A percentile compares a stretch with the other conserved stretches of the same genome.
These are phyloP conservation scores for Avahi laniger DNA, from an alignment of 2,797 vertebrate species.

Conservation along the genomic window DNA sequence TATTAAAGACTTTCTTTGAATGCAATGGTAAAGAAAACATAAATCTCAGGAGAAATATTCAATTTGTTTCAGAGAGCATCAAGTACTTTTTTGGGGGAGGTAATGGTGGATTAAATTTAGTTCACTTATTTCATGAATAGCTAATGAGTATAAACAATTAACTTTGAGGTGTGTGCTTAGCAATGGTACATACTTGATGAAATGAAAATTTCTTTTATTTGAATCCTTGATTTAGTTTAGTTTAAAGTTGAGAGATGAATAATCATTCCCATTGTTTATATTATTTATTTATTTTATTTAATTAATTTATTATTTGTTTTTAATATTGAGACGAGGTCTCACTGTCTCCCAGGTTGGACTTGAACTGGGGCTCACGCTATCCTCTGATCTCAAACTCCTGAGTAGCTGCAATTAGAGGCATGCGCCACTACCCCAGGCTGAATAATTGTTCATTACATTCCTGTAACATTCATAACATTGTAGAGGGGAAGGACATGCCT, in stretches of 20 bases:
- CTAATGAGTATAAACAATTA: constrained; percentile 23
- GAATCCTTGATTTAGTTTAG: background rate
- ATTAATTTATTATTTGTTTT: no score
- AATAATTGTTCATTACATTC: background rate
- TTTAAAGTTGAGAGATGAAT: constrained; percentile 12
- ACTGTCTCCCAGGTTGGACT: no score
- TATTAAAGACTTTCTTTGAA: background rate
- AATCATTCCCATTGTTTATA: background rate
- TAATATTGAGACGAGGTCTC: no score
- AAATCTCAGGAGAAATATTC: background rate
- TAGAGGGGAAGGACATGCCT: no score
- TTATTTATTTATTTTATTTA: no score
- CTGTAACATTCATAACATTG: background rate
- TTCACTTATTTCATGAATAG: background rate
- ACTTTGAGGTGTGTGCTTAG: background rate
- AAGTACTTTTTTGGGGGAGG: background rate
- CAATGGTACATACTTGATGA: background rate
- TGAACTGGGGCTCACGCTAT: no score
- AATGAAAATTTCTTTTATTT: constrained; percentile 11
- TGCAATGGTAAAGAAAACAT: background rate
- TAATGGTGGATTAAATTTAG: background rate
- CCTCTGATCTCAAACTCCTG: no score
- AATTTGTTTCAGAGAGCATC: background rate
- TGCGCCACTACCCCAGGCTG: no score
- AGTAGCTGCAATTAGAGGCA: no score